Conservation (phyloP, 2,797 vertebrate species). For the Rhincodon typus region DNA sequence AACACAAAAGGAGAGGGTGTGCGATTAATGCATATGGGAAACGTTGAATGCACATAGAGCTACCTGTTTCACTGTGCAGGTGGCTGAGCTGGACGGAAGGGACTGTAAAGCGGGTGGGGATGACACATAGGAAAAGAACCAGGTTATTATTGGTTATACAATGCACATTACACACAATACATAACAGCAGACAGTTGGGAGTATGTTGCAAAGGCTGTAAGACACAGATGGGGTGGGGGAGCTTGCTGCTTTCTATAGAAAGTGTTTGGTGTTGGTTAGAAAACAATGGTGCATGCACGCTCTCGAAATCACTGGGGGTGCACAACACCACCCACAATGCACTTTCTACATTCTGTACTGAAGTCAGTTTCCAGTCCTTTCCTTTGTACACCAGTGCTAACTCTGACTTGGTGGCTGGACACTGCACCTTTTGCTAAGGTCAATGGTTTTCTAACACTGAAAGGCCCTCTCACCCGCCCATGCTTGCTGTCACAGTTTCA, state of each 20-base stretch:
- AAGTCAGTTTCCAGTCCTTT: background rate
- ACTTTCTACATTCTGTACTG: background rate
- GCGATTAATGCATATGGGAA: background rate
- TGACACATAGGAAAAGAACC: slow-evolving; percentile 48
- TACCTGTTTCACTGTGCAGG: slow-evolving; percentile 93
- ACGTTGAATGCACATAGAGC: slow-evolving; percentile 41
- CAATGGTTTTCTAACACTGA: background rate
- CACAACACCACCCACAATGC: background rate
- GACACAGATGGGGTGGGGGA: background rate
- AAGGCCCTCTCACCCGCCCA: background rate
- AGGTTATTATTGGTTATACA: slow-evolving; percentile 39
- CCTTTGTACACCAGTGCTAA: background rate
- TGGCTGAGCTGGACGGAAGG: slow-evolving; percentile 81
- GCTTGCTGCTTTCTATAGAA: background rate
- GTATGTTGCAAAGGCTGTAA: slow-evolving; percentile 7
- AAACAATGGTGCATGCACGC: background rate
- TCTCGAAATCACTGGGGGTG: background rate
- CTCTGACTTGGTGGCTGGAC: background rate
- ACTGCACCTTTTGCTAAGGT: background rate
- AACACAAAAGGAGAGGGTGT: background rate
- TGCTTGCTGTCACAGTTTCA: background rate
- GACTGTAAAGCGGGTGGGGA: slow-evolving; percentile 65
- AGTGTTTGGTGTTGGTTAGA: background rate
- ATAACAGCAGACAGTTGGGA: slow-evolving; percentile 7
- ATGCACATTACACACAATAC: slow-evolving; percentile 10